Evolutionary conservation across 2,888 invertebrate species (phyloP), one percentile per base, ranked within the genome.

Genomic region (Sphaerophoria rueppellii): DNA sequence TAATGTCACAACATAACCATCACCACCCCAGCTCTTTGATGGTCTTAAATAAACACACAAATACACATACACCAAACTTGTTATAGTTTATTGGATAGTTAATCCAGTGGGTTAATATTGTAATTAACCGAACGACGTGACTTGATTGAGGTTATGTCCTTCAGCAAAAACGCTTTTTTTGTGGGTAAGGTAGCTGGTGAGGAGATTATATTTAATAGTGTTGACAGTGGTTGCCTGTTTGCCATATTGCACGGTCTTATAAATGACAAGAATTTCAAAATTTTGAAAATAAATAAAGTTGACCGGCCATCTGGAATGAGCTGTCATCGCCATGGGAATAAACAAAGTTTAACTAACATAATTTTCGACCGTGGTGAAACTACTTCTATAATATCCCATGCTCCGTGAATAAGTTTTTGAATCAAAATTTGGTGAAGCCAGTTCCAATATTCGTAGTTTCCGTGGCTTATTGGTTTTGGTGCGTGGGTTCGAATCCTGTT

Each of bases 61-160:
- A 40, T 7, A 12, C 43, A 71, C 54, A 24, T 1, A 35, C 16
- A 48, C 65, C 0, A 16, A 50, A 37, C 24, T 43, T 12, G 6
- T 12, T 57, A 70, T 76, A 70, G 73, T 81, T 76, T 76, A 81
- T 85, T 71, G 58, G 46, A 54, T 46, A 80, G 72, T 80, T 73
- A 76, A 83, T 61, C 60, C 69, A 14, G 76, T 70, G 85, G 81
- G 85, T 85, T 76, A 76, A 85, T 61, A 80, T 85, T 76, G 70
- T 81, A 85, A 85, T 81, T 85, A 81, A 61, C 76, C 57, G 57
- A 69, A 69, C 72, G 61, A 80, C 80, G 85, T 85, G 85, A 85
- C 70, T 65, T 73, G 85, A 69, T 83, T 79, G 50, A 55, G 79
- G 74, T 65, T 73, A 73, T 73, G 46, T 7, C 34, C 60, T 79